A percentile compares a stretch with the other conserved stretches of the same genome.
Evolutionary conservation across 2,113 vertebrate genomes (phyloP).

Genomic region (Elephantulus edwardii): DNA sequence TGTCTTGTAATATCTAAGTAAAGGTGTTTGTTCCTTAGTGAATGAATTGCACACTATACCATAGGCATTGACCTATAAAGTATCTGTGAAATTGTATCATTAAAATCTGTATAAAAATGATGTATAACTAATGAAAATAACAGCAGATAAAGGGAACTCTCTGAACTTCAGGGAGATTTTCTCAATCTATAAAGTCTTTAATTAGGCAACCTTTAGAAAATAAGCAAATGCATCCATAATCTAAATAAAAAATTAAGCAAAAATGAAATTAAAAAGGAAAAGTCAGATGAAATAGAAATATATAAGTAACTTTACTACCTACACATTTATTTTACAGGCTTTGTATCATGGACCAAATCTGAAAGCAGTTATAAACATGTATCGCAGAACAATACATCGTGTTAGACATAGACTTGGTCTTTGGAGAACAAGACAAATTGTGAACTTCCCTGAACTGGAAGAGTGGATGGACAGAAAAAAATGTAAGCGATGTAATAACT

Average conservation of each 20-base stretch:
- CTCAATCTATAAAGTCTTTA: neutral
- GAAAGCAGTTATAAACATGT: constrained; percentile 60
- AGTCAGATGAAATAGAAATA: neutral
- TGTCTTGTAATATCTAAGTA: neutral
- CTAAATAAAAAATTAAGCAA: constrained; percentile 24
- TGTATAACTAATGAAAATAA: neutral
- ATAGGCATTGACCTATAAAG: neutral
- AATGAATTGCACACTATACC: neutral
- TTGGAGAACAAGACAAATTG: constrained; percentile 64
- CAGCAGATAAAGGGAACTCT: neutral
- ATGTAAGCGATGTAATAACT: constrained; percentile 33
- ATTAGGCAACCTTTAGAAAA: neutral
- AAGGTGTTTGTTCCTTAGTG: neutral
- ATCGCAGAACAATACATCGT: constrained; percentile 40
- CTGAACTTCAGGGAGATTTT: neutral
- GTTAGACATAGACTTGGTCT: constrained; percentile 60
- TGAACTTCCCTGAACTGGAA: constrained; percentile 68
- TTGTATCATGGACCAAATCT: constrained; percentile 58
- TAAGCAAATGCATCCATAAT: neutral
- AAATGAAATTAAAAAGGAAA: neutral
- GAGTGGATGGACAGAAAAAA: constrained; percentile 80
- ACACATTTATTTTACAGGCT: constrained; percentile 63
- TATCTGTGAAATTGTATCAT: neutral
- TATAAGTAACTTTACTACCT: neutral
- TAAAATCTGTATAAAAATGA: neutral